Percentiles rank a stretch among this genome's conserved stretches.
Conservation (phyloP, 2,797 vertebrate genomes). For the Smutsia gigantea region DNA sequence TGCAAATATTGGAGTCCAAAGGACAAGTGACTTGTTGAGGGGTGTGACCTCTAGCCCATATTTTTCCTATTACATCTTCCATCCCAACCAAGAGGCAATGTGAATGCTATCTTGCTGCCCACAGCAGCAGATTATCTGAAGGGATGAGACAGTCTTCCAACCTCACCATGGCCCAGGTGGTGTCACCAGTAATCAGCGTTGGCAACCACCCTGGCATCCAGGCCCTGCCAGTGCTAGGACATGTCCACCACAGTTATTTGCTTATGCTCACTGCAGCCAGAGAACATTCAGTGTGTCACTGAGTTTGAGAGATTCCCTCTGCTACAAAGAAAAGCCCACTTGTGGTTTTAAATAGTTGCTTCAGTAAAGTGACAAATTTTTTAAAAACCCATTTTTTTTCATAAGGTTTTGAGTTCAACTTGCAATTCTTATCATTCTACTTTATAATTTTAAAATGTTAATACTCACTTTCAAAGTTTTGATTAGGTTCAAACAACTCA, state of each 20-base stretch:
- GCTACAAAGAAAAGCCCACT: neutral
- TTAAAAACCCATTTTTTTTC: neutral
- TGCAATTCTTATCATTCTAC: neutral
- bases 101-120: neutral
- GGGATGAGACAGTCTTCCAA: neutral
- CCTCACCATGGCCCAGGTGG: neutral
- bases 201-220: neutral
- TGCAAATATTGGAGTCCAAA: neutral
- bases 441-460: slow-evolving; percentile 8
- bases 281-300: neutral
- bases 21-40: neutral
- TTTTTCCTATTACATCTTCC: neutral
- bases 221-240: neutral
- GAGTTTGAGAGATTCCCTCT: neutral
- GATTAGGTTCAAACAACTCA: slow-evolving; percentile 20
- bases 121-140: neutral
- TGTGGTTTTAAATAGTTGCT: neutral
- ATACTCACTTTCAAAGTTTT: slow-evolving; percentile 35
- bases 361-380: neutral
- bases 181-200: neutral
- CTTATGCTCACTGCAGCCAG: neutral
- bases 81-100: neutral
- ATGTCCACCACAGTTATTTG: neutral
- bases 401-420: neutral
- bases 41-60: neutral